Conservation (phyloP, 2,888 invertebrate species). For the Allacma fusca region DNA sequence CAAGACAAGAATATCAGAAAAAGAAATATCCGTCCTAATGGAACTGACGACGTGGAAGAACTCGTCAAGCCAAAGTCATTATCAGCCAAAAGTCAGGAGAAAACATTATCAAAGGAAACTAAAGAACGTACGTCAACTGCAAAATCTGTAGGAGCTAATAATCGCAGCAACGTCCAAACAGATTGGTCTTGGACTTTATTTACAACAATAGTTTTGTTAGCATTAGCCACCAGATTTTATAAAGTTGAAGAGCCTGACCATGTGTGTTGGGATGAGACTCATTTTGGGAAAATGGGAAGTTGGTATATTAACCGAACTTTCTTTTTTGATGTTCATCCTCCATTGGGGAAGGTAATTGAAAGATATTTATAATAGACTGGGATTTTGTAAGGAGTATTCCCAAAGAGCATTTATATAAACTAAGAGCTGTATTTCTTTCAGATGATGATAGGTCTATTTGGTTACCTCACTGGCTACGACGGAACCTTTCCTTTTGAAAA, state of each 20-base stretch:
- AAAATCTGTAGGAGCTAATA: too few species aligned
- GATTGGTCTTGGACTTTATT: slow-evolving; percentile 74
- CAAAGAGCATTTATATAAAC: too few species aligned
- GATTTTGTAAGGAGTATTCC: too few species aligned
- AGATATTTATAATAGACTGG: not conserved
- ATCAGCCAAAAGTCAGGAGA: too few species aligned
- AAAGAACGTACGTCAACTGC: too few species aligned
- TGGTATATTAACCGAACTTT: slow-evolving; percentile 98
- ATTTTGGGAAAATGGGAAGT: slow-evolving; percentile 98
- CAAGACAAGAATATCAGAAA: too few species aligned
- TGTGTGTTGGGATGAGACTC: slow-evolving; percentile 98
- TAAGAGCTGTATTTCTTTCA: slow-evolving; percentile 63
- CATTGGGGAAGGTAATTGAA: slow-evolving; percentile 86
- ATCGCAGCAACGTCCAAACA: not conserved
- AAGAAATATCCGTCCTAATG: too few species aligned
- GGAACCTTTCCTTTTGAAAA: slow-evolving; percentile 94
- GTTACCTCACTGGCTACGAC: slow-evolving; percentile 91
- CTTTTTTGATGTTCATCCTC: slow-evolving; percentile 98
- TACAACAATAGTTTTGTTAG: slow-evolving; percentile 71
- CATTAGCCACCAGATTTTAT: slow-evolving; percentile 81
- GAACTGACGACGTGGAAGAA: too few species aligned
- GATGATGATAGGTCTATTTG: slow-evolving; percentile 94
- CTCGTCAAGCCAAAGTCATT: too few species aligned
- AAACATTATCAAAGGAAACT: too few species aligned
- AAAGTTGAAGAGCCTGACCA: slow-evolving; percentile 91